phyloP scores from a whole-genome alignment of 1,140 invertebrate genomes.

The Nymphalis io region DNA sequence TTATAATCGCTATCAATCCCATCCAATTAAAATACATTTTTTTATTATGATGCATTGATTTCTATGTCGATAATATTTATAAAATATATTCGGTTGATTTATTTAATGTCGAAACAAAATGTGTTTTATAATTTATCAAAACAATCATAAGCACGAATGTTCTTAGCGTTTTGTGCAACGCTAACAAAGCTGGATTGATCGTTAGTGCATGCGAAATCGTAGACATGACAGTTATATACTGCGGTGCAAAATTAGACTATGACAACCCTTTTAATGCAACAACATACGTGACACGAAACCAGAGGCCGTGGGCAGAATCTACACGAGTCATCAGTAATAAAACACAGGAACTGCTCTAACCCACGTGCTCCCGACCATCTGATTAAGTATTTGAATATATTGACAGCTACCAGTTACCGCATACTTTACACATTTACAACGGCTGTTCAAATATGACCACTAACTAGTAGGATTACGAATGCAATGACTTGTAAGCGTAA shows the following conservation, averaged over 20 bases:
- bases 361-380: constrained; percentile 60
- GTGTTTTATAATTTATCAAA: constrained; percentile 15
- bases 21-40: too few relatives aligned
- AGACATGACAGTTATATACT: constrained; percentile 20
- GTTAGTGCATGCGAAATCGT: constrained; percentile 22
- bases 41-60: too few relatives aligned
- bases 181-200: constrained; percentile 23
- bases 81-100: too few relatives aligned
- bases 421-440: constrained; percentile 17
- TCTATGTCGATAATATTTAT: too few relatives aligned
- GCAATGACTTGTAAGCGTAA: constrained; percentile 6
- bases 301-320: constrained; percentile 69
- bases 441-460: constrained; percentile 34
- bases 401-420: constrained; percentile 56
- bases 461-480: constrained; percentile 24
- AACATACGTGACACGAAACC: constrained; percentile 49
- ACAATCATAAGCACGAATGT: constrained; percentile 25
- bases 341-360: constrained; percentile 64
- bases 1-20: neutral
- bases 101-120: neutral
- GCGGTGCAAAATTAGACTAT: constrained; percentile 49
- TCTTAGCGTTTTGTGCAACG: neutral
- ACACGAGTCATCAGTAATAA: constrained; percentile 66
- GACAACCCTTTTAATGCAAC: constrained; percentile 50
- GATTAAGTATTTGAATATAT: constrained; percentile 73